Conservation (phyloP, 2,888 invertebrate species). For the Capitulum mitella region DNA sequence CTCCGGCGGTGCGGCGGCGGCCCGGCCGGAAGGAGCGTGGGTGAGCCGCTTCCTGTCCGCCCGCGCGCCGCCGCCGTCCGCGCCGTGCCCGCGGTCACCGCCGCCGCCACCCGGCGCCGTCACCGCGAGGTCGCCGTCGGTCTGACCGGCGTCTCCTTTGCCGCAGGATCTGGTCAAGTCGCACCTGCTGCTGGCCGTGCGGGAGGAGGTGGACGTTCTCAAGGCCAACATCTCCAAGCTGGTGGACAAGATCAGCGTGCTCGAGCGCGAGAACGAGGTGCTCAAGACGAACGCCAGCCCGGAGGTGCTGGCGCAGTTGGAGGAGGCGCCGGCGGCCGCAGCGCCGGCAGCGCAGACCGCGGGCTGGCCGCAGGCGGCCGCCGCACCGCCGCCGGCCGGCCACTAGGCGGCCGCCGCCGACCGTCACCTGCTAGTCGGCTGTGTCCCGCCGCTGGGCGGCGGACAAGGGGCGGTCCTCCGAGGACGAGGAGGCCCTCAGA, state of each 20-base stretch:
- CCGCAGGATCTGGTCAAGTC: conserved; percentile 82
- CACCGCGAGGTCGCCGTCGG: too few species aligned
- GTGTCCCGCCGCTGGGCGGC: neutral
- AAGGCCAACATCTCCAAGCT: conserved; percentile 86
- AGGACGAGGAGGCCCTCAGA: too few species aligned
- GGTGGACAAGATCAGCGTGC: conserved; percentile 77
- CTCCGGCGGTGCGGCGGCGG: too few species aligned
- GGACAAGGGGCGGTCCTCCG: too few species aligned
- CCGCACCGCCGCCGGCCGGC: neutral
- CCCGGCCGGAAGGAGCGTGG: too few species aligned
- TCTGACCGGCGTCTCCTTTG: neutral
- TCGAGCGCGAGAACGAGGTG: conserved; percentile 82
- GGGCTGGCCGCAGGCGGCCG: neutral
- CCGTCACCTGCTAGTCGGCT: neutral
- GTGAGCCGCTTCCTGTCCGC: too few species aligned
- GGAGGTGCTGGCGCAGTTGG: conserved; percentile 73
- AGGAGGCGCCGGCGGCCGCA: neutral
- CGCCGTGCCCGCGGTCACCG: too few species aligned
- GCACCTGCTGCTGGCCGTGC: conserved; percentile 90
- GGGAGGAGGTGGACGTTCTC: conserved; percentile 87
- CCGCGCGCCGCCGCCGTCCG: too few species aligned
- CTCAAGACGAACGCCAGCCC: conserved; percentile 78
- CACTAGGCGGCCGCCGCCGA: neutral
- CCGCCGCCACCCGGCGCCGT: too few species aligned
- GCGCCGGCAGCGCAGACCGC: neutral